Percentiles rank a stretch among this genome's conserved stretches.
Evolutionary conservation across 2,113 vertebrate genomes (phyloP).

Genomic region (Mola mola): DNA sequence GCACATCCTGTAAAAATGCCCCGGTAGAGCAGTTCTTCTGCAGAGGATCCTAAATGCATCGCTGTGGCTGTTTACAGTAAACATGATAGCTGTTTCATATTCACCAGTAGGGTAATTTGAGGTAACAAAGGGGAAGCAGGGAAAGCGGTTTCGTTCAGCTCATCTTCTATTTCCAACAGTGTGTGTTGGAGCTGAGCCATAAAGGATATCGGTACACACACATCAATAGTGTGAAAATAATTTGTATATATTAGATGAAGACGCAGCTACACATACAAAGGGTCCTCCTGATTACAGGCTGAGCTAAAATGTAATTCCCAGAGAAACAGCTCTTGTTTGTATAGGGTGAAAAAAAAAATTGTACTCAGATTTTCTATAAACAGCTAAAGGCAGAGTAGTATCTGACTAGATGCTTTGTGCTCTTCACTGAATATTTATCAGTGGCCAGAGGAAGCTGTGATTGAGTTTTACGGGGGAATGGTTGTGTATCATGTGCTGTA

Average conservation of each 20-base stretch:
- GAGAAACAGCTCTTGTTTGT: slow-evolving; percentile 22
- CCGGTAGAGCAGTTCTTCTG: slow-evolving; percentile 16
- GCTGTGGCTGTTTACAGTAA: background rate
- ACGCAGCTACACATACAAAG: background rate
- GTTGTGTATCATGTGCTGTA: slow-evolving; percentile 51
- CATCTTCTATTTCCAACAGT: slow-evolving; percentile 31
- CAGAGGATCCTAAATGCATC: too few relatives aligned
- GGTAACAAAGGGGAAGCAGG: slow-evolving; percentile 21
- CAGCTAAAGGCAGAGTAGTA: slow-evolving; percentile 3
- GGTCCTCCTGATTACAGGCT: slow-evolving; percentile 16
- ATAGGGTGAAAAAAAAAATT: slow-evolving; percentile 23
- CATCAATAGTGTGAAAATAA: background rate
- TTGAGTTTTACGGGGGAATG: slow-evolving; percentile 42
- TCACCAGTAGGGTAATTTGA: slow-evolving; percentile 42
- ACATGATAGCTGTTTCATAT: slow-evolving; percentile 13
- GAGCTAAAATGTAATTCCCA: slow-evolving; percentile 18
- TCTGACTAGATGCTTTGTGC: slow-evolving; percentile 45
- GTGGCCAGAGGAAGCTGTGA: slow-evolving; percentile 51
- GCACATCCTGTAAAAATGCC: background rate
- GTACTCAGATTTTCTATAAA: slow-evolving; percentile 20
- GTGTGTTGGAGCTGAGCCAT: slow-evolving; percentile 41
- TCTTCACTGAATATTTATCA: slow-evolving; percentile 59
- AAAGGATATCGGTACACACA: slow-evolving; percentile 14
- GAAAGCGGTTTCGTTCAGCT: slow-evolving; percentile 44
- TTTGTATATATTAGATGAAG: slow-evolving; percentile 19